A percentile compares a stretch with the other conserved stretches of the same genome.
phyloP scores from a whole-genome alignment of 2,113 vertebrate species.

The Vulpes lagopus region DNA sequence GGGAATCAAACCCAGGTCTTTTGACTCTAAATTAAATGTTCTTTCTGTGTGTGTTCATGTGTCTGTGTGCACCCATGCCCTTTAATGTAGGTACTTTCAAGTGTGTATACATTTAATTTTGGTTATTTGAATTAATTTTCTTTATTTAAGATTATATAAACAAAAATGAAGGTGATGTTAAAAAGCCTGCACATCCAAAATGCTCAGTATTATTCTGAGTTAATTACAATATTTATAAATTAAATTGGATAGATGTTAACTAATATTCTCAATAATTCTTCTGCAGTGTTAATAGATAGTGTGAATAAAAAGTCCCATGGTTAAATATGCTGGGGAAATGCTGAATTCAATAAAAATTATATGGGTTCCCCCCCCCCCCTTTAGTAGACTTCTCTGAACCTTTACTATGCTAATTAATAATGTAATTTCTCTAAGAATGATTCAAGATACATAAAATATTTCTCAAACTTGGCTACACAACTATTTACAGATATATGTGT shows the following conservation, averaged over 20 bases:
- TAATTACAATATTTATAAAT: constrained; percentile 23
- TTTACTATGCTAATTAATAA: neutral
- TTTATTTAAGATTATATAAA: neutral
- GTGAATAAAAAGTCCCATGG: neutral
- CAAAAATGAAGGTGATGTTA: constrained; percentile 37
- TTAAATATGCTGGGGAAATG: constrained; percentile 26
- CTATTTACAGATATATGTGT: neutral
- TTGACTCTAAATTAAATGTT: neutral
- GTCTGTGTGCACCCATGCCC: neutral
- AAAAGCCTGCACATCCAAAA: neutral
- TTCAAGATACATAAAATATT: neutral
- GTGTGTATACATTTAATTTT: constrained; percentile 22
- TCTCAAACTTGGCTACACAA: neutral
- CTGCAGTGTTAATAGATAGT: neutral
- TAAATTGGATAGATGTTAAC: neutral
- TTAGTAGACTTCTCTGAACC: neutral
- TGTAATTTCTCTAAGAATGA: neutral
- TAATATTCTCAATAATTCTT: neutral
- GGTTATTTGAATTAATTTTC: neutral
- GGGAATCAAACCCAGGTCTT: neutral
- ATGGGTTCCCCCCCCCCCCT: neutral
- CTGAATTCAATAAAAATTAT: constrained; percentile 19
- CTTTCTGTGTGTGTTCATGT: neutral
- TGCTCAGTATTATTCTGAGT: constrained; percentile 6
- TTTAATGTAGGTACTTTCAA: neutral